phyloP scores from a whole-genome alignment of 2,797 vertebrate species.

The Serranus cabrilla region DNA sequence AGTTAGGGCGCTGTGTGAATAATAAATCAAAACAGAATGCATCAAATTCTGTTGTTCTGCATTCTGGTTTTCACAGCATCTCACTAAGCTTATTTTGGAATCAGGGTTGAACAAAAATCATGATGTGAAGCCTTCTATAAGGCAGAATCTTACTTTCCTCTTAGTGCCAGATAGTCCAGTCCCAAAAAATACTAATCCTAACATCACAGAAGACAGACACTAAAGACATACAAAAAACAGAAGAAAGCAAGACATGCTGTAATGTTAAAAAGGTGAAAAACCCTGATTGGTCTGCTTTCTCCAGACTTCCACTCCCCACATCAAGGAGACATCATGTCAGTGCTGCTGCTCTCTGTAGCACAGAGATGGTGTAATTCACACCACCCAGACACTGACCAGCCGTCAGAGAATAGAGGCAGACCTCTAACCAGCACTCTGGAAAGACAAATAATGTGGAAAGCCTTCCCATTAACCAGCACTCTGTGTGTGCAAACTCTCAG shows the following conservation, averaged over 20 bases:
- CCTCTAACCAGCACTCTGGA: slow-evolving; percentile 31
- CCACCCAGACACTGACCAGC: slow-evolving; percentile 37
- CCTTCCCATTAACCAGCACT: slow-evolving; percentile 45
- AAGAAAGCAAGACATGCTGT: not conserved
- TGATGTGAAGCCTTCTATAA: slow-evolving; percentile 5
- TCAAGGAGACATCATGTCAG: slow-evolving; percentile 53
- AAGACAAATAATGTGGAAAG: slow-evolving; percentile 41
- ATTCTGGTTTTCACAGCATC: no score
- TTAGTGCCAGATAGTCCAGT: slow-evolving; percentile 2
- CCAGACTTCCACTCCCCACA: slow-evolving; percentile 29
- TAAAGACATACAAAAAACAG: not conserved
- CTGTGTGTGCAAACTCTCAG: slow-evolving; percentile 16
- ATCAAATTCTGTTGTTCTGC: no score
- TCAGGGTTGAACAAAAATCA: not conserved
- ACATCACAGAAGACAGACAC: not conserved
- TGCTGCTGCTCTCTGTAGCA: slow-evolving; percentile 35
- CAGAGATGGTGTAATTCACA: slow-evolving; percentile 71
- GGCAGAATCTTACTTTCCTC: not conserved
- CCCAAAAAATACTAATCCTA: not conserved
- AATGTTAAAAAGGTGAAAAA: not conserved
- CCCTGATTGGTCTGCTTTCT: not conserved
- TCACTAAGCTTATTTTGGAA: no score
- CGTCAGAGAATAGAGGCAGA: slow-evolving; percentile 29
- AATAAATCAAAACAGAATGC: no score
- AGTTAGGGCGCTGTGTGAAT: no score